phyloP scores from a whole-genome alignment of 2,888 invertebrate species.

The Sminthurides aquaticus region DNA sequence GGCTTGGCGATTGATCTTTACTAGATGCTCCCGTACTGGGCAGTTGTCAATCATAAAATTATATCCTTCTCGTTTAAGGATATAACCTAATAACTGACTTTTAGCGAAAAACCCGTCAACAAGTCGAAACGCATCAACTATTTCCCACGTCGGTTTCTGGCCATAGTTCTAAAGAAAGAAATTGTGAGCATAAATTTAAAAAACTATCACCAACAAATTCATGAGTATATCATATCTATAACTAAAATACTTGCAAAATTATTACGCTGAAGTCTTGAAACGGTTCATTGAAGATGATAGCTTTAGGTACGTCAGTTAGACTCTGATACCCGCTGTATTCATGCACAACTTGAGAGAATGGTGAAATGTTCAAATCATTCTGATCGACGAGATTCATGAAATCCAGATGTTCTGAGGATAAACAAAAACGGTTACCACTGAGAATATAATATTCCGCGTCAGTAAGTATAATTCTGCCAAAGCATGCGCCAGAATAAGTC shows the following conservation, averaged over 20 bases:
- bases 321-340: constrained; percentile 93
- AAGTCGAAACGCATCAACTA: constrained; percentile 62
- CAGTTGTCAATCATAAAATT: constrained; percentile 51
- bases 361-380: constrained; percentile 65
- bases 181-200: too few species aligned
- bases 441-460: constrained; percentile 13
- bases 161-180: constrained; percentile 55
- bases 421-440: too few species aligned
- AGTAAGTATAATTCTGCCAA: not conserved
- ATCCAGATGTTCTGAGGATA: constrained; percentile 78
- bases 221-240: not conserved
- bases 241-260: not conserved
- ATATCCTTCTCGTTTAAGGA: constrained; percentile 72
- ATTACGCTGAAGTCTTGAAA: constrained; percentile 49
- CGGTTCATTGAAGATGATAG: constrained; percentile 64
- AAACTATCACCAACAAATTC: not conserved
- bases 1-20: constrained; percentile 69
- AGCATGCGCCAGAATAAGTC: too few species aligned
- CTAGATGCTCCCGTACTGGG: constrained; percentile 62
- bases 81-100: constrained; percentile 74
- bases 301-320: constrained; percentile 85
- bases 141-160: constrained; percentile 62
- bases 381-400: constrained; percentile 74
- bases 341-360: constrained; percentile 81
- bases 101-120: constrained; percentile 69